Conservation (phyloP, 2,113 vertebrate genomes). For the chimpanzee (Pan troglodytes) region DNA sequence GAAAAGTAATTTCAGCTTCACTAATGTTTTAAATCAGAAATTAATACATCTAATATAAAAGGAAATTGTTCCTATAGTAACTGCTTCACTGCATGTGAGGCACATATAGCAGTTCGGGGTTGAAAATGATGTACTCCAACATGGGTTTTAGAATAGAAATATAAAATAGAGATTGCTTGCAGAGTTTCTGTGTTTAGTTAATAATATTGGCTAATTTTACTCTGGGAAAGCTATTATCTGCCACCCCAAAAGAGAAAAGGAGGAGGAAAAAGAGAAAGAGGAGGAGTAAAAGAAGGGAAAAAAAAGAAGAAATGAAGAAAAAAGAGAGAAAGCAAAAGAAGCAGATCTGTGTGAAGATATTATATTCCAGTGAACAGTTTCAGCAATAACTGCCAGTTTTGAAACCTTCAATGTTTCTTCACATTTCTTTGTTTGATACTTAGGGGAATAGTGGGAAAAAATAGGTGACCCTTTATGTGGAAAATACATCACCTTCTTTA, state of each 20-base stretch:
- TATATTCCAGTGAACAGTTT: neutral
- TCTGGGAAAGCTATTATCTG: neutral
- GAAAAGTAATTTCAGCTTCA: slow-evolving; percentile 52
- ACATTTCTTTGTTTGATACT: slow-evolving; percentile 8
- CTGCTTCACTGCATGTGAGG: slow-evolving; percentile 32
- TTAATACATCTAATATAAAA: slow-evolving; percentile 74
- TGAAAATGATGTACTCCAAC: slow-evolving; percentile 64
- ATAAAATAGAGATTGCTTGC: neutral
- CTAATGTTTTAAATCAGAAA: slow-evolving; percentile 76
- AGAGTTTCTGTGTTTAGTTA: neutral
- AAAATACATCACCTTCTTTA: slow-evolving; percentile 72
- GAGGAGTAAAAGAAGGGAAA: no score
- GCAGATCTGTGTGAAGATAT: neutral
- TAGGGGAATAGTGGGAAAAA: neutral
- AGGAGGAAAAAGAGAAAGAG: neutral
- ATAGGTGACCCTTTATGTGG: slow-evolving; percentile 25
- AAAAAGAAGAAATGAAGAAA: neutral
- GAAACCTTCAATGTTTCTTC: neutral
- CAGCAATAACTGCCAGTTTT: neutral
- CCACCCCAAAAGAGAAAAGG: neutral
- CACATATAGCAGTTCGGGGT: slow-evolving; percentile 59
- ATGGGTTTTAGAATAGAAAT: slow-evolving; percentile 51
- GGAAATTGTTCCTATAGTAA: slow-evolving; percentile 71
- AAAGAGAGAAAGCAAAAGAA: neutral
- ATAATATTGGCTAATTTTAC: neutral